Evolutionary conservation across 2,797 vertebrate genomes (phyloP).

Genomic region (Pitangus sulphuratus): DNA sequence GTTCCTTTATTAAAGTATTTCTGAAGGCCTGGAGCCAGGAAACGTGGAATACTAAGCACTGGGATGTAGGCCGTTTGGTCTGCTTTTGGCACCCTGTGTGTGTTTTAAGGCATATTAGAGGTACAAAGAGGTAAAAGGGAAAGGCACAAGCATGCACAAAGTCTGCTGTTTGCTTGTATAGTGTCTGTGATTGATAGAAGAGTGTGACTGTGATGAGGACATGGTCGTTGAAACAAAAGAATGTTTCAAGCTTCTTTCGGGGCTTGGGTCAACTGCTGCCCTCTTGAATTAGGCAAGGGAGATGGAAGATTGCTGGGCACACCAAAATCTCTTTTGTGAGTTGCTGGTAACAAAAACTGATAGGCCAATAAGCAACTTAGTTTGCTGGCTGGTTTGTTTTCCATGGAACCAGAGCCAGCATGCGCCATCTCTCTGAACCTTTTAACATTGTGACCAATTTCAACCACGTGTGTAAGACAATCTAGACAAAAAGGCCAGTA

Average conservation of each 20-base stretch:
- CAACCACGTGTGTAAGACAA: background rate
- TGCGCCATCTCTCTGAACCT: background rate
- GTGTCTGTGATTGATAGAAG: background rate
- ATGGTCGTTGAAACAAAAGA: background rate
- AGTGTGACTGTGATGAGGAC: background rate
- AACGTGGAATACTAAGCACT: background rate
- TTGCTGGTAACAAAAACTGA: background rate
- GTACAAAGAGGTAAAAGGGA: background rate
- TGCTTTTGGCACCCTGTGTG: background rate
- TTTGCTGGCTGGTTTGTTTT: background rate
- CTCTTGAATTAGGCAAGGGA: background rate
- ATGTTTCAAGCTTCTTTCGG: background rate
- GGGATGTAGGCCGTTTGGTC: background rate
- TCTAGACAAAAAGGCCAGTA: background rate
- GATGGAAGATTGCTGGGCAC: background rate
- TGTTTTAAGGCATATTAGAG: background rate
- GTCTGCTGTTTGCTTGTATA: background rate
- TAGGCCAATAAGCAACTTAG: background rate
- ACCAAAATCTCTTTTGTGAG: background rate
- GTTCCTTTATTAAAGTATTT: conserved; percentile 41
- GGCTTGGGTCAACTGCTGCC: background rate
- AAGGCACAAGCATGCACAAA: background rate
- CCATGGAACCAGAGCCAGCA: background rate
- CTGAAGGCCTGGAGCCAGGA: conserved; percentile 18
- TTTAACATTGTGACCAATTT: background rate